Conservation (phyloP, 1,140 invertebrate species). For the Epicauta chinensis region DNA sequence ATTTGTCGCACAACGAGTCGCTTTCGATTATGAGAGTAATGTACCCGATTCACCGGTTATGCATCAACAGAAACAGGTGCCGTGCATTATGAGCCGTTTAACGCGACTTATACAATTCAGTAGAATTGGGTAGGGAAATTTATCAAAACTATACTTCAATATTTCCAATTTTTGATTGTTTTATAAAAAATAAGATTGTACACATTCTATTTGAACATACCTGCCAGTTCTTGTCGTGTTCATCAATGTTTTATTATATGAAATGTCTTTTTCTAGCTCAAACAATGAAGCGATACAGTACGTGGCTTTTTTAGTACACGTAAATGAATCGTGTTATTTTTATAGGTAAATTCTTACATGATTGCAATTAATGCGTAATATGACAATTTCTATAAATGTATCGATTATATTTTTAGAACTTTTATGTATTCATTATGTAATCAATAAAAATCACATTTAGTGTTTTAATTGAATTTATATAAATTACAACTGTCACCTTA, state of each 20-base stretch:
- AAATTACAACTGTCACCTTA: too few species aligned
- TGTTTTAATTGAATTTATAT: too few species aligned
- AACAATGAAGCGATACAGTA: too few species aligned
- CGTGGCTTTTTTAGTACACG: too few species aligned
- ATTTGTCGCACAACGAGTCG: conserved; percentile 82
- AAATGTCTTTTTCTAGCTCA: background rate
- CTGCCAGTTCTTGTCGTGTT: background rate
- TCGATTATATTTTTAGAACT: too few species aligned
- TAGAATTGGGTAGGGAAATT: conserved; percentile 6
- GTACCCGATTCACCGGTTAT: conserved; percentile 71
- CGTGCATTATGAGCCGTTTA: conserved; percentile 88
- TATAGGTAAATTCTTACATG: too few species aligned
- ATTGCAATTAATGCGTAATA: too few species aligned
- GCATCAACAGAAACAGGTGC: conserved; percentile 93
- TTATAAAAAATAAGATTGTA: background rate
- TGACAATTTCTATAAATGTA: too few species aligned
- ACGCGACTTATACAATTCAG: conserved; percentile 71
- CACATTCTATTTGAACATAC: background rate
- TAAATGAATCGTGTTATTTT: too few species aligned
- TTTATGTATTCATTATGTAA: too few species aligned
- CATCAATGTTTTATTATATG: background rate
- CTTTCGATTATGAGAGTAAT: conserved; percentile 86
- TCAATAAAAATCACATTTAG: too few species aligned
- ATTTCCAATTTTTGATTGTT: background rate
- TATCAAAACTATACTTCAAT: too few species aligned